These are phyloP conservation scores for Dendrocopos noguchii DNA, from an alignment of 2,113 vertebrate genomes.

Conservation along the genomic window DNA sequence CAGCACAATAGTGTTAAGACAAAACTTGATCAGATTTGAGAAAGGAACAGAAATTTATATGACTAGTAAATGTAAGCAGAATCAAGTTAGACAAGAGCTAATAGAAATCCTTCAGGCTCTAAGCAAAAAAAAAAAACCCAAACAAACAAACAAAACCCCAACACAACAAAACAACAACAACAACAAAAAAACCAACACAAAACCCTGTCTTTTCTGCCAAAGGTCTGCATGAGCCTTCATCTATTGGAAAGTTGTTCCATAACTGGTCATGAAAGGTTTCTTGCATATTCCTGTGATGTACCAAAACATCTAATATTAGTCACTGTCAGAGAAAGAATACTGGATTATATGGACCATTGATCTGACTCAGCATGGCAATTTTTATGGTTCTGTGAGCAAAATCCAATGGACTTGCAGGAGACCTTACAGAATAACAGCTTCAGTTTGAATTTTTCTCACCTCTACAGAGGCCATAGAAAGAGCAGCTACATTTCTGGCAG, in stretches of 20 bases:
- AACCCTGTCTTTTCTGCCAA: neutral
- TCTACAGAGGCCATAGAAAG: neutral
- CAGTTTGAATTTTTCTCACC: neutral
- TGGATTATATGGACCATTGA: slow-evolving; percentile 65
- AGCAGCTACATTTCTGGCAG: slow-evolving; percentile 10
- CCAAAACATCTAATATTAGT: slow-evolving; percentile 57
- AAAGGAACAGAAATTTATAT: neutral
- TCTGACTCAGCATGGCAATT: slow-evolving; percentile 54
- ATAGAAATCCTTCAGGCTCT: neutral
- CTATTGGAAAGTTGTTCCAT: slow-evolving; percentile 1
- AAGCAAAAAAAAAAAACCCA: neutral
- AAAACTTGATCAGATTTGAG: neutral
- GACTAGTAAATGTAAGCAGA: neutral
- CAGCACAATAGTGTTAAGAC: neutral
- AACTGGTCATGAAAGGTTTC: slow-evolving; percentile 58
- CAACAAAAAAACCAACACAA: too few relatives aligned
- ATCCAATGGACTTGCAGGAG: slow-evolving; percentile 57
- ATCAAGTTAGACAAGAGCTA: neutral
- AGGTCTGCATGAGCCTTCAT: neutral
- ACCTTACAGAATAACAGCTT: slow-evolving; percentile 13
- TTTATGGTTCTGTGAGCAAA: slow-evolving; percentile 58
- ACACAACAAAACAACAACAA: too few relatives aligned
- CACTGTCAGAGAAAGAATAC: slow-evolving; percentile 52
- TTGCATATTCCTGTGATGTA: slow-evolving; percentile 34
- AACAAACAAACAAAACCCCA: too few relatives aligned